Percentiles rank a stretch among this genome's conserved stretches.
Evolutionary conservation across 2,113 vertebrate species (phyloP).

Genomic region (Ariopsis seemanni): DNA sequence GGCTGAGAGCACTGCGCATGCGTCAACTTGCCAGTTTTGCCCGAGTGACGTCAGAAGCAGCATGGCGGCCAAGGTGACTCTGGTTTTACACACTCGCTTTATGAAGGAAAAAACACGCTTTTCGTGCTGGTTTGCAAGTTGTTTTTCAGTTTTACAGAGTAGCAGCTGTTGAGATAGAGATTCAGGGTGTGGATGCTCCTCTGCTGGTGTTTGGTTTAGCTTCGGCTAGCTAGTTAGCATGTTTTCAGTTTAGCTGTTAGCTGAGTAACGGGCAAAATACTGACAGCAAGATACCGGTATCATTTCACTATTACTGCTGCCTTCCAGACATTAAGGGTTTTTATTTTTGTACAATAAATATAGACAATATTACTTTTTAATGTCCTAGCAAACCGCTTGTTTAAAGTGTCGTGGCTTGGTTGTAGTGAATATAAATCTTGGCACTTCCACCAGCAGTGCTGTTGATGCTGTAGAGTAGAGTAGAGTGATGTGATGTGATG

Average conservation of each 20-base stretch:
- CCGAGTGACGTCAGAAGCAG: conserved; percentile 80
- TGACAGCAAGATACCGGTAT: too few relatives aligned
- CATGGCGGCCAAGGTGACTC: conserved; percentile 99
- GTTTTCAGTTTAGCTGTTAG: neutral
- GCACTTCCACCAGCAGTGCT: neutral
- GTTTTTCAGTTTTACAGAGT: neutral
- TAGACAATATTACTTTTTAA: neutral
- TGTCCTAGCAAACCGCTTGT: too few relatives aligned
- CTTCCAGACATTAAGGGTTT: too few relatives aligned
- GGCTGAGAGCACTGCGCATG: neutral
- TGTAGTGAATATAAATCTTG: neutral
- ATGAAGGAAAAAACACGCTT: neutral
- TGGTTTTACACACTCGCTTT: conserved; percentile 59
- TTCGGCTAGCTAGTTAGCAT: conserved; percentile 29
- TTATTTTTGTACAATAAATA: neutral
- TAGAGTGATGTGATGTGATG: too few relatives aligned
- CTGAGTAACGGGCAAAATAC: neutral
- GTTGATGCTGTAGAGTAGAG: neutral
- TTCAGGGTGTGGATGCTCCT: neutral
- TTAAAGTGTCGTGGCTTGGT: neutral
- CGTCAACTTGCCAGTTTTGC: conserved; percentile 12
- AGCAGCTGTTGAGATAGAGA: neutral
- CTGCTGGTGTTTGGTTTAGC: neutral
- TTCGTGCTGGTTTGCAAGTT: neutral
- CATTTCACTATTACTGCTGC: neutral